A percentile compares a stretch with the other conserved stretches of the same genome.
Conservation (phyloP, 2,888 invertebrate genomes). For the Cheiracanthium punctorium region DNA sequence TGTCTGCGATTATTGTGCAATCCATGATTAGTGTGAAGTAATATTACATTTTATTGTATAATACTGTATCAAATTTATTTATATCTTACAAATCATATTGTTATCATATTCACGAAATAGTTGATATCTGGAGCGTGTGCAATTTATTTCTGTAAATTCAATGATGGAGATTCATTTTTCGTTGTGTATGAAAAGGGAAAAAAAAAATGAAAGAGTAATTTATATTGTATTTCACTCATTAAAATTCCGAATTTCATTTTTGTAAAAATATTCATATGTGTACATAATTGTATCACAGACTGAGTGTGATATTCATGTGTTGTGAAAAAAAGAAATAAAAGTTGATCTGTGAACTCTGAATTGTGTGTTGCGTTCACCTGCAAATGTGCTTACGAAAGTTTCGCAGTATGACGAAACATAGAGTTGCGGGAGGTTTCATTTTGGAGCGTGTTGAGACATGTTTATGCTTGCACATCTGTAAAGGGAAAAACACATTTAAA, state of each 20-base stretch:
- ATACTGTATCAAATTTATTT: neutral
- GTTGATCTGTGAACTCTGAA: slow-evolving; percentile 48
- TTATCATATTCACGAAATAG: slow-evolving; percentile 23
- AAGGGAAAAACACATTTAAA: no score
- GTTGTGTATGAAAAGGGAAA: no score
- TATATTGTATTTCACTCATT: slow-evolving; percentile 25
- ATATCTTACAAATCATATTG: no score
- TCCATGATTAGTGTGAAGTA: slow-evolving; percentile 28
- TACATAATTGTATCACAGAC: slow-evolving; percentile 57
- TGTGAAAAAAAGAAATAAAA: slow-evolving; percentile 65
- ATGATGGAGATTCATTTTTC: no score
- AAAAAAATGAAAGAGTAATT: slow-evolving; percentile 21
- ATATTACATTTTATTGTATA: no score
- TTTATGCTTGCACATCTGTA: no score
- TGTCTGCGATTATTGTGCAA: slow-evolving; percentile 51
- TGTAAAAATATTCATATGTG: slow-evolving; percentile 63
- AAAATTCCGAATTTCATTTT: slow-evolving; percentile 43
- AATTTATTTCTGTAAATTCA: slow-evolving; percentile 39
- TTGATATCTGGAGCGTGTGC: slow-evolving; percentile 39
- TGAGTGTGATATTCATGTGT: slow-evolving; percentile 65
- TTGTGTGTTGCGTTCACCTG: no score
- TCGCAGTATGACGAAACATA: no score
- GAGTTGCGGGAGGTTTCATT: no score
- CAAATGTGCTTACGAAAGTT: no score
- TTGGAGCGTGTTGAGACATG: no score